Base-by-base conservation (phyloP, 2,113 vertebrate genomes). In the Ursus arctos region DNA sequence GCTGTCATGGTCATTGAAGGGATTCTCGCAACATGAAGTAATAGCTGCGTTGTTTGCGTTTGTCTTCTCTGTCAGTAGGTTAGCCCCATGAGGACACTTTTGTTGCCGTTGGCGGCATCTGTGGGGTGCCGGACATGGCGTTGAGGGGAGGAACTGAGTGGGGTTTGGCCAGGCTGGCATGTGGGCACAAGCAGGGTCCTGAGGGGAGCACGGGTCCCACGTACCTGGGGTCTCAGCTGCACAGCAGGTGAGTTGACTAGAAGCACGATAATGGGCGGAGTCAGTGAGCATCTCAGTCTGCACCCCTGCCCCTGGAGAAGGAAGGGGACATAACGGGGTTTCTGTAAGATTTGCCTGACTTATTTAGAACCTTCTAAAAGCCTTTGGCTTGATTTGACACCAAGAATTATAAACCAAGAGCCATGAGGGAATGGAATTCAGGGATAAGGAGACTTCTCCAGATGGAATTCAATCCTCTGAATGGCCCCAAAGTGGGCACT, bases 221-320 rank as follows among this genome's bases (percentile, higher is more conserved):
- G 0, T 6, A 7, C 5, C 14, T 63, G 74, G 61, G 65, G 79
- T 40, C 53, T 33, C 71, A 31, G 77, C 4, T 63, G 47, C 84
- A 15, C 2, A 28, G 31, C 22, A 31, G 63, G 47, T 4, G 1
- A 40, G 3, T 0, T 40, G 67, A 21, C 11, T 0, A 0, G 12
- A 71, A 31, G 19, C 67, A 18, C 1, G 1, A 22, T 51, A 24
- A 40, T 1, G n/a, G 87, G 49, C 0, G 4, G 51, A 15, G 57
- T 28, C 12, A 0, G 1, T 0, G 26, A 24, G 24, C 10, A 4
- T 53, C 47, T 77, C 19, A 19, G 31, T 2, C 8, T 3, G 0
- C 14, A 12, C 16, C 10, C 33, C 80, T 61, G 49, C 43, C 61
- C 59, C 53, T 0, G 3, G 16, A 26, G 74, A 21, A 24, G 63